These are phyloP conservation scores for Erannis defoliaria DNA, from an alignment of 2,888 invertebrate genomes.

Conservation along the genomic window DNA sequence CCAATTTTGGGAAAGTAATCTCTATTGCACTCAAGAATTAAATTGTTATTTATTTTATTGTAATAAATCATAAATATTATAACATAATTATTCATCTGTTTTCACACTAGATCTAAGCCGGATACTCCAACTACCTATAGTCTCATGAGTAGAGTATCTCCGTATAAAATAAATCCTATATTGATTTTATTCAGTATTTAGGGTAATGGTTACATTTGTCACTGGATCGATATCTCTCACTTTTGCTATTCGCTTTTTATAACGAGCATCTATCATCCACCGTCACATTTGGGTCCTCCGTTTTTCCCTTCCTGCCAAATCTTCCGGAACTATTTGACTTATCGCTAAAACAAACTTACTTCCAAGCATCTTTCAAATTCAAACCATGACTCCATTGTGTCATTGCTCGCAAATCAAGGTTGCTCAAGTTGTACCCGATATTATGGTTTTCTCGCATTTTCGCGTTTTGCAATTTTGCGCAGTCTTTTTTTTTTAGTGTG, in stretches of 20 bases:
- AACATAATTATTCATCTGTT: too few relatives aligned
- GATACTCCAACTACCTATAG: too few relatives aligned
- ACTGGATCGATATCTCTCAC: conserved; percentile 8
- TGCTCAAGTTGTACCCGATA: too few relatives aligned
- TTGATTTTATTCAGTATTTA: too few relatives aligned
- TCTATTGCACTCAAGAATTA: too few relatives aligned
- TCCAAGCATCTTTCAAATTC: background rate
- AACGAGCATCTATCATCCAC: conserved; percentile 32
- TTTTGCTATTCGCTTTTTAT: conserved; percentile 35
- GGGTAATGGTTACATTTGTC: conserved; percentile 10
- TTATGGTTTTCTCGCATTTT: too few relatives aligned
- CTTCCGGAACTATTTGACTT: conserved; percentile 26
- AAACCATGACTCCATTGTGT: background rate
- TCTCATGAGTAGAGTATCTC: too few relatives aligned
- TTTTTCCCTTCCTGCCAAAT: conserved; percentile 15
- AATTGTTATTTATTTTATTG: too few relatives aligned
- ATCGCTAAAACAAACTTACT: conserved; percentile 7
- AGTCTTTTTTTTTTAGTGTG: too few relatives aligned
- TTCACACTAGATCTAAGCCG: background rate
- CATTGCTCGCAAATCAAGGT: background rate
- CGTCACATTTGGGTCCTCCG: conserved; percentile 30
- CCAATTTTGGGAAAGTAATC: too few relatives aligned
- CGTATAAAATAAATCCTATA: background rate
- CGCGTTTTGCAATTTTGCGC: too few relatives aligned
- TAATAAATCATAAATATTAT: too few relatives aligned